A percentile compares a stretch with the other conserved stretches of the same genome.
Evolutionary conservation across 2,888 invertebrate species (phyloP).

Genomic region (Anodontia alba): DNA sequence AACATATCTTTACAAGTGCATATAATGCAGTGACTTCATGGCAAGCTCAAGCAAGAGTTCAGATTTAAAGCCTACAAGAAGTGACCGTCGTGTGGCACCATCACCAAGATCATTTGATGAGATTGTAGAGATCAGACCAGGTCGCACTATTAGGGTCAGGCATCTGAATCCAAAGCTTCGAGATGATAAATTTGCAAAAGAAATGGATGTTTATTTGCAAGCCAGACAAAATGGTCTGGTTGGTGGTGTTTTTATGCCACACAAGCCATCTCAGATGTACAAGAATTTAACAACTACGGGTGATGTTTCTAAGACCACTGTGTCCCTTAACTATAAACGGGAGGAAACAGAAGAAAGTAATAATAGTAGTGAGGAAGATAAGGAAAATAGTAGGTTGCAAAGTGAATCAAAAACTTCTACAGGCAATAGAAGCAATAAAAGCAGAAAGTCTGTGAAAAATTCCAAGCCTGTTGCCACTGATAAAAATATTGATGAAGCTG

Average conservation of each 20-base stretch:
- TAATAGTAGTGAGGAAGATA: neutral
- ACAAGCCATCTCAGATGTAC: conserved; percentile 40
- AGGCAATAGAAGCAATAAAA: neutral
- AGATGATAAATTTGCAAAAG: conserved; percentile 74
- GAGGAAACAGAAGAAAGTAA: conserved; percentile 1
- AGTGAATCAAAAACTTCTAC: neutral
- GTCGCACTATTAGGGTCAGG: conserved; percentile 68
- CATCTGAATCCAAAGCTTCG: conserved; percentile 74
- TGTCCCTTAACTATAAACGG: neutral
- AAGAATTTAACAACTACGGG: neutral
- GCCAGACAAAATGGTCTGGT: conserved; percentile 58
- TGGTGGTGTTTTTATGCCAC: conserved; percentile 25
- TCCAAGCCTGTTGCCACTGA: no score
- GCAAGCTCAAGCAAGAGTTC: neutral
- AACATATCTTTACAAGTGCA: no score
- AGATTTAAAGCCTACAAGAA: neutral
- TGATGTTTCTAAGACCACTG: neutral
- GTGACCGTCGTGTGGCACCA: conserved; percentile 59
- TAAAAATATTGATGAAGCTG: neutral
- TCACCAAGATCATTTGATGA: conserved; percentile 49
- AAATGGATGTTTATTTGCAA: conserved; percentile 69
- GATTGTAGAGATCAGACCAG: conserved; percentile 70
- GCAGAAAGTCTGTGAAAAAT: neutral
- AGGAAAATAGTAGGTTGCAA: neutral
- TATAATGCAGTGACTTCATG: neutral